phyloP scores from a whole-genome alignment of 2,113 vertebrate genomes.

The Origma solitaria region DNA sequence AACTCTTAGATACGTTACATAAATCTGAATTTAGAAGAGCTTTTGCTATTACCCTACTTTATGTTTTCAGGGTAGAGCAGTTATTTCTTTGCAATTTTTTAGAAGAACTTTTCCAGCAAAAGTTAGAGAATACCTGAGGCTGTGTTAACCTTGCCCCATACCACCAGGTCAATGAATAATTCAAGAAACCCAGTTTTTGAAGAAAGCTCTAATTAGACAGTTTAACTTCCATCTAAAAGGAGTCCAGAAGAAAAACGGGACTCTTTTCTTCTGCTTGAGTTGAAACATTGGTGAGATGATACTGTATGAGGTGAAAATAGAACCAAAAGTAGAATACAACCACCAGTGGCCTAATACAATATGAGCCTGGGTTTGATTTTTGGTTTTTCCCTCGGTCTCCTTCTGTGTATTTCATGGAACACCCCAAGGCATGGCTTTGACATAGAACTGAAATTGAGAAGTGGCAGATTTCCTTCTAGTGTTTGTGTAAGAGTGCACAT shows the following conservation, averaged over 20 bases:
- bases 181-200: background rate
- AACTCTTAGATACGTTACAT: background rate
- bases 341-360: background rate
- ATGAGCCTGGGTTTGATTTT: background rate
- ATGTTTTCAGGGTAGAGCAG: background rate
- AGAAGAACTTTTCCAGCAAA: background rate
- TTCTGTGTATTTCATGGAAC: background rate
- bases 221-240: background rate
- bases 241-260: background rate
- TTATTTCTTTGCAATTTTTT: background rate
- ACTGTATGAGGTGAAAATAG: background rate
- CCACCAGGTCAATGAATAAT: constrained; percentile 21
- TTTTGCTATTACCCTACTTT: background rate
- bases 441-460: background rate
- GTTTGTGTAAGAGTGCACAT: background rate
- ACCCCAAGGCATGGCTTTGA: background rate
- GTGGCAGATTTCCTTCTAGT: background rate
- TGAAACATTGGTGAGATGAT: background rate
- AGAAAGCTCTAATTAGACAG: constrained; percentile 17
- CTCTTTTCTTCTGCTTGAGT: background rate
- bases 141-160: background rate
- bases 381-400: background rate
- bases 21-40: background rate
- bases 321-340: background rate
- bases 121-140: background rate